Evolutionary conservation across 2,113 vertebrate species (phyloP).

Genomic region (Columba janthina): DNA sequence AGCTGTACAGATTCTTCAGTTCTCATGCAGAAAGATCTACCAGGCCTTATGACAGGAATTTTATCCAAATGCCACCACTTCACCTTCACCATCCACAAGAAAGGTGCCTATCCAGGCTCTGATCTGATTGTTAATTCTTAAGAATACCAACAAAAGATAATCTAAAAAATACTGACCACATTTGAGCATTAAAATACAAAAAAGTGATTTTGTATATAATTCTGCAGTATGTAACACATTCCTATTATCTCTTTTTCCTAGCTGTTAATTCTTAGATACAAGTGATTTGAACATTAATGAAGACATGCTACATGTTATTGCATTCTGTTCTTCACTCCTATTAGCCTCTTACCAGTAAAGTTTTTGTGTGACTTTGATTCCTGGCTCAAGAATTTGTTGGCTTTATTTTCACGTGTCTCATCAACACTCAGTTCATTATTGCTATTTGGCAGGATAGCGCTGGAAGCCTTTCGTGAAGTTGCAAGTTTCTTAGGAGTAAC

Average conservation of each 20-base stretch:
- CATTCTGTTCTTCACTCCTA: neutral
- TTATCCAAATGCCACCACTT: neutral
- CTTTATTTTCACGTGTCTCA: conserved; percentile 10
- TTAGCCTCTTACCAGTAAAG: conserved; percentile 76
- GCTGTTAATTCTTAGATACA: neutral
- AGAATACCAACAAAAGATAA: neutral
- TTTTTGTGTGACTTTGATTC: conserved; percentile 30
- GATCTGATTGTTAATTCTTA: neutral
- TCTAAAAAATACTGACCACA: neutral
- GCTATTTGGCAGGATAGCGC: neutral
- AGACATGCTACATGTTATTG: neutral
- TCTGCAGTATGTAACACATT: neutral
- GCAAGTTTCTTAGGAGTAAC: neutral
- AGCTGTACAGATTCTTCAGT: neutral
- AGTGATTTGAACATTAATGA: neutral
- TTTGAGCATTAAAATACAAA: neutral
- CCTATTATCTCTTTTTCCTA: neutral
- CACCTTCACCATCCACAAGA: neutral
- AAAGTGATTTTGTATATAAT: neutral
- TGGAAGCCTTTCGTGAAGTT: neutral
- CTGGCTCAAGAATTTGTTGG: neutral
- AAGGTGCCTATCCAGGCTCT: neutral
- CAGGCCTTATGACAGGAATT: neutral
- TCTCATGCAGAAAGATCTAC: neutral
- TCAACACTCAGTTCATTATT: neutral